Evolutionary conservation across 2,797 vertebrate genomes (phyloP).

Genomic region (Lacerta agilis): DNA sequence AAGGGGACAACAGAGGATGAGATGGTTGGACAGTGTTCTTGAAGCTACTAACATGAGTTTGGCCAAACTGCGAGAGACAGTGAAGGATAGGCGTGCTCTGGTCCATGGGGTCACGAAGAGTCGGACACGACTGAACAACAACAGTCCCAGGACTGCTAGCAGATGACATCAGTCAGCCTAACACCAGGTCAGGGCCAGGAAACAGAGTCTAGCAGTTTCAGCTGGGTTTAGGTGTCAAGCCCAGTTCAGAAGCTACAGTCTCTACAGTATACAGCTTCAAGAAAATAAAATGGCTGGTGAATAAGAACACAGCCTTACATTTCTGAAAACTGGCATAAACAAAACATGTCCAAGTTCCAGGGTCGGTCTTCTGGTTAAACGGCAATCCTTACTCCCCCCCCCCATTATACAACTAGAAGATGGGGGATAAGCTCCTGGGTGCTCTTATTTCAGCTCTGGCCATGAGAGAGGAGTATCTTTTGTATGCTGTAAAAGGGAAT

Average conservation of each 20-base stretch:
- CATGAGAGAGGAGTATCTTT: too few species aligned
- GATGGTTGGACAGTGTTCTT: too few species aligned
- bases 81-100: too few species aligned
- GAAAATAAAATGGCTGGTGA: background rate
- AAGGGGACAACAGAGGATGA: too few species aligned
- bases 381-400: background rate
- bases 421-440: background rate
- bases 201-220: background rate
- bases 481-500: background rate
- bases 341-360: background rate
- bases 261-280: background rate
- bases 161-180: background rate
- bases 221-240: background rate
- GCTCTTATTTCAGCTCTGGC: background rate
- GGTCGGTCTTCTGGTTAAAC: background rate
- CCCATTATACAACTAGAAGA: background rate
- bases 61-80: too few species aligned
- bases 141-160: background rate
- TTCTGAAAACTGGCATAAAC: background rate
- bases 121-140: too few species aligned
- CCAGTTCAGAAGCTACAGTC: background rate
- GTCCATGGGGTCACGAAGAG: too few species aligned
- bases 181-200: background rate
- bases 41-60: too few species aligned
- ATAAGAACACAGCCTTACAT: background rate